Percentiles rank a stretch among this genome's conserved stretches.
These are phyloP conservation scores for Mesorhabditis sp. DNA, from an alignment of 2,888 invertebrate genomes.

Conservation along the genomic window DNA sequence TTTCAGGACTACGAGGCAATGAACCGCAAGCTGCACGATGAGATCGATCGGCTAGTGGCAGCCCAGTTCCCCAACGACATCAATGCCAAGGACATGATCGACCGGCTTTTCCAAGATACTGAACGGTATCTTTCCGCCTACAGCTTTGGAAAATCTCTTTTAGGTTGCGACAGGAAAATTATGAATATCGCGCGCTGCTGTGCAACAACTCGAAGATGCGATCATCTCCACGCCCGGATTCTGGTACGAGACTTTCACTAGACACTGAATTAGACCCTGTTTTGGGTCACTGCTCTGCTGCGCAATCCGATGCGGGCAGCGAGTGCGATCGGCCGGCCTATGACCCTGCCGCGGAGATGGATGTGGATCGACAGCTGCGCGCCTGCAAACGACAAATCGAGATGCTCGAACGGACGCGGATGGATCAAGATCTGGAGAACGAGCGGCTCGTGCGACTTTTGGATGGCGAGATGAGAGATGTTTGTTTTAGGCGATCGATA, in stretches of 20 bases:
- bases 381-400: constrained; percentile 13
- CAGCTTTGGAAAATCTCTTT: neutral
- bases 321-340: constrained; percentile 19
- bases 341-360: constrained; percentile 17
- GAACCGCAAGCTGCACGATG: constrained; percentile 28
- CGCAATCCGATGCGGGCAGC: constrained; percentile 26
- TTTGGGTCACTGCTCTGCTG: constrained; percentile 29
- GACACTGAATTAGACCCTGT: neutral
- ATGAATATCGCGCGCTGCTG: neutral
- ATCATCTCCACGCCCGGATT: constrained; percentile 38
- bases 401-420: constrained; percentile 25
- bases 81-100: constrained; percentile 29
- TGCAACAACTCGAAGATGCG: neutral
- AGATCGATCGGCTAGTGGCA: constrained; percentile 26
- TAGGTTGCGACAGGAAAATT: neutral
- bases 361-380: constrained; percentile 36
- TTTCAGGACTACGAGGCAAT: constrained; percentile 31
- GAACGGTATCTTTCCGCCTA: constrained; percentile 20
- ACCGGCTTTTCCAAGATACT: constrained; percentile 40
- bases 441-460: constrained; percentile 18
- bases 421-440: constrained; percentile 33
- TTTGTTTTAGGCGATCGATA: neutral
- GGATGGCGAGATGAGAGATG: no score
- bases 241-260: constrained; percentile 17
- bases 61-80: constrained; percentile 19